phyloP scores from a whole-genome alignment of 1,140 invertebrate species.

The Acromyrmex echinatior region DNA sequence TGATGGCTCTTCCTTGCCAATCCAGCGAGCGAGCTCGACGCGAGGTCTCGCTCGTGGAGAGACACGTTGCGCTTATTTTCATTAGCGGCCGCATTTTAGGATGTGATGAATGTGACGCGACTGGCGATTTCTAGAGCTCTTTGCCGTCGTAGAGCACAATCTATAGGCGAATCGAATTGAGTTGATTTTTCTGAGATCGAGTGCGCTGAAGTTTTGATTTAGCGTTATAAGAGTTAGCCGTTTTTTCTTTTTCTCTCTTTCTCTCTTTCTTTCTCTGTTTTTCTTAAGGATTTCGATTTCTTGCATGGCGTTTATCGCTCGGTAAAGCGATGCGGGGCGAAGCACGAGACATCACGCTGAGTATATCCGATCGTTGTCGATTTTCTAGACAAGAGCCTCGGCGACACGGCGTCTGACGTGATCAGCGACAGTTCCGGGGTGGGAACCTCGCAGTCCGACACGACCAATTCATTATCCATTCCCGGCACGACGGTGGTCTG shows the following conservation, averaged over 20 bases:
- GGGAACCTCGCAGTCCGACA: constrained; percentile 95
- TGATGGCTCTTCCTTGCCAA: constrained; percentile 29
- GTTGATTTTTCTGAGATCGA: constrained; percentile 24
- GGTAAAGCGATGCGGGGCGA: constrained; percentile 40
- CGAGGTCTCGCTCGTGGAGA: constrained; percentile 1
- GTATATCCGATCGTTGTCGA: constrained; percentile 48
- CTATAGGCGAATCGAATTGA: constrained; percentile 37
- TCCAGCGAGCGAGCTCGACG: neutral
- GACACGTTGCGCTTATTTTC: constrained; percentile 32
- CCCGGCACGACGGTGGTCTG: constrained; percentile 95
- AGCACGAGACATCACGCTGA: constrained; percentile 42
- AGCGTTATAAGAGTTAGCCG: constrained; percentile 47
- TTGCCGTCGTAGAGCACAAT: constrained; percentile 46
- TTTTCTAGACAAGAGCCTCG: constrained; percentile 94
- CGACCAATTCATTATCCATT: constrained; percentile 92
- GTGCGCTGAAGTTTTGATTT: constrained; percentile 50
- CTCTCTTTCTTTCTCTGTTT: constrained; percentile 14
- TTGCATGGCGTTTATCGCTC: constrained; percentile 69
- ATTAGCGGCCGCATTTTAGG: constrained; percentile 36
- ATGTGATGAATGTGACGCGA: constrained; percentile 49
- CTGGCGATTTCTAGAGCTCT: constrained; percentile 50
- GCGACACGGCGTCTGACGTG: constrained; percentile 94
- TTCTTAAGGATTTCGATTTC: constrained; percentile 43
- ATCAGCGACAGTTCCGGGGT: constrained; percentile 96
- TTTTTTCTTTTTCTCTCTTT: constrained; percentile 10